phyloP scores from a whole-genome alignment of 2,888 invertebrate species.

The Stegana nigrithorax region DNA sequence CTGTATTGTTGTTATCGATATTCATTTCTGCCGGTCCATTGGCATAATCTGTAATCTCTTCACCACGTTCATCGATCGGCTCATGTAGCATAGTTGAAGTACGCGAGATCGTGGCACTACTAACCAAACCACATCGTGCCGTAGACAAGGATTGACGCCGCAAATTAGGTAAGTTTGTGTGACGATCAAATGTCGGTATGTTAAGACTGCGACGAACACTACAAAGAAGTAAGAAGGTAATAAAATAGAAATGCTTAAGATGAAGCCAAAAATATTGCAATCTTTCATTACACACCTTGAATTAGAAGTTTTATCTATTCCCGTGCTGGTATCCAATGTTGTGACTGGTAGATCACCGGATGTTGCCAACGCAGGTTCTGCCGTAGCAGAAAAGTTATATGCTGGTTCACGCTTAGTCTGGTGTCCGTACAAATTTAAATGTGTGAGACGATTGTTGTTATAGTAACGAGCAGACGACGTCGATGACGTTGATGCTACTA shows the following conservation, averaged over 20 bases:
- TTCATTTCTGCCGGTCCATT: constrained; percentile 33
- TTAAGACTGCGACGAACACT: constrained; percentile 64
- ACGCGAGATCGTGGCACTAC: constrained; percentile 36
- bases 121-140: constrained; percentile 29
- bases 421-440: constrained; percentile 49
- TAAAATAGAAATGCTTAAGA: no score
- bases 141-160: constrained; percentile 51
- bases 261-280: neutral
- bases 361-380: constrained; percentile 41
- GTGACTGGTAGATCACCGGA: constrained; percentile 51
- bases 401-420: constrained; percentile 53
- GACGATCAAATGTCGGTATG: constrained; percentile 49
- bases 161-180: constrained; percentile 40
- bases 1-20: constrained; percentile 35
- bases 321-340: constrained; percentile 3
- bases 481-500: constrained; percentile 32
- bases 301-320: neutral
- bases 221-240: neutral
- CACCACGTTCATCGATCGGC: constrained; percentile 29
- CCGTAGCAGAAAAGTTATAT: constrained; percentile 44
- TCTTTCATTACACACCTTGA: neutral
- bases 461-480: constrained; percentile 17
- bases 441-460: constrained; percentile 28
- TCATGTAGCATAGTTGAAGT: constrained; percentile 45
- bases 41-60: constrained; percentile 26